Conservation (phyloP, 2,888 invertebrate species). For the Meteorus colon region DNA sequence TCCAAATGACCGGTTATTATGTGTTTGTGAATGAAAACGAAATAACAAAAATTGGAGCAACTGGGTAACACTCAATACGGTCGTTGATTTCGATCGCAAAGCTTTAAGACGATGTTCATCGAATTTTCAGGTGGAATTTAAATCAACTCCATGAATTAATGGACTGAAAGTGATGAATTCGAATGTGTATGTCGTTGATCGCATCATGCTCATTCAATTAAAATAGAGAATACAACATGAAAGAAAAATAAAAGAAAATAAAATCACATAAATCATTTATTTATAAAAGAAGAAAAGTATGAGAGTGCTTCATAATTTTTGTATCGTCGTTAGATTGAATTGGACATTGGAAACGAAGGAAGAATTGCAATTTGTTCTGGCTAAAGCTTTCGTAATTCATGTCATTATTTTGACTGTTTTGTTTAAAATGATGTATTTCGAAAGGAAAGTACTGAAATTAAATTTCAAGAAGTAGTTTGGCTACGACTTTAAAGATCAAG, state of each 20-base stretch:
- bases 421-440: neutral
- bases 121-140: conserved; percentile 3
- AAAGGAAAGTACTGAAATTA: neutral
- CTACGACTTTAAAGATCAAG: conserved; percentile 19
- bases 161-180: conserved; percentile 18
- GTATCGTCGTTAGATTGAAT: neutral
- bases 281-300: neutral
- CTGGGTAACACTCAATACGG: conserved; percentile 24
- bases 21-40: neutral
- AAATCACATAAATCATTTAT: neutral
- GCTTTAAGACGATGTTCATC: conserved; percentile 26
- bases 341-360: neutral
- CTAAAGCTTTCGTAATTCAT: neutral
- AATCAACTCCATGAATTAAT: conserved; percentile 4
- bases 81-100: conserved; percentile 21
- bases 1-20: neutral
- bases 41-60: conserved; percentile 9
- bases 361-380: neutral
- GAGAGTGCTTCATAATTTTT: neutral
- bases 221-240: neutral
- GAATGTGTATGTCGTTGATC: neutral
- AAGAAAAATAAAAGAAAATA: neutral
- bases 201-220: conserved; percentile 13
- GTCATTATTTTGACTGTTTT: neutral
- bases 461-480: conserved; percentile 11